Evolutionary conservation across 2,797 vertebrate species (phyloP).

Genomic region (Danio jaintianensis): DNA sequence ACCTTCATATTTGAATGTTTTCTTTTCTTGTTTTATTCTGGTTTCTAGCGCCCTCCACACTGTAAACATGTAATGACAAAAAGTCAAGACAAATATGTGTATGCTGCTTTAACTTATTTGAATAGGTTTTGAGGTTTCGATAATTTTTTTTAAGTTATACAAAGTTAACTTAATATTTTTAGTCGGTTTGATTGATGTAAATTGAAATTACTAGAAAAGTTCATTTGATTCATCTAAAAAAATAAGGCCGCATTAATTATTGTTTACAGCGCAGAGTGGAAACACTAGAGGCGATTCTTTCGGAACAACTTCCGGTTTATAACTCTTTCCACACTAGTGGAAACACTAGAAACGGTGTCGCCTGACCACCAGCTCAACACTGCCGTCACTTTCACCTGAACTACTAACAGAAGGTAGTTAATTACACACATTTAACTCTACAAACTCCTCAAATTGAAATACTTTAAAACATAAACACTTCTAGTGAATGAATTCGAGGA

Average conservation of each 20-base stretch:
- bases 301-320: neutral
- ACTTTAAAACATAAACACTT: neutral
- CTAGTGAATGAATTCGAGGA: neutral
- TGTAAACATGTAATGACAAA: neutral
- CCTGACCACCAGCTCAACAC: neutral
- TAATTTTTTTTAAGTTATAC: too few relatives aligned
- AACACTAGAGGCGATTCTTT: conserved; percentile 2
- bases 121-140: too few relatives aligned
- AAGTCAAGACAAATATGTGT: neutral
- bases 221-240: too few relatives aligned
- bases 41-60: too few relatives aligned
- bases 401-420: conserved; percentile 24
- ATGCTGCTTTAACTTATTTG: too few relatives aligned
- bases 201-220: too few relatives aligned
- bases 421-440: neutral
- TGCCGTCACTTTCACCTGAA: neutral
- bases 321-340: neutral
- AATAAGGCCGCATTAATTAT: too few relatives aligned
- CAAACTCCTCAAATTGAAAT: neutral
- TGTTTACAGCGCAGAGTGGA: neutral
- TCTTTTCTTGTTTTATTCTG: neutral
- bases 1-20: neutral
- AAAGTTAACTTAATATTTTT: too few relatives aligned
- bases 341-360: neutral
- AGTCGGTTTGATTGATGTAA: too few relatives aligned